A percentile compares a stretch with the other conserved stretches of the same genome.
Evolutionary conservation across 1,140 invertebrate genomes (phyloP).

Genomic region (Polyergus mexicanus): DNA sequence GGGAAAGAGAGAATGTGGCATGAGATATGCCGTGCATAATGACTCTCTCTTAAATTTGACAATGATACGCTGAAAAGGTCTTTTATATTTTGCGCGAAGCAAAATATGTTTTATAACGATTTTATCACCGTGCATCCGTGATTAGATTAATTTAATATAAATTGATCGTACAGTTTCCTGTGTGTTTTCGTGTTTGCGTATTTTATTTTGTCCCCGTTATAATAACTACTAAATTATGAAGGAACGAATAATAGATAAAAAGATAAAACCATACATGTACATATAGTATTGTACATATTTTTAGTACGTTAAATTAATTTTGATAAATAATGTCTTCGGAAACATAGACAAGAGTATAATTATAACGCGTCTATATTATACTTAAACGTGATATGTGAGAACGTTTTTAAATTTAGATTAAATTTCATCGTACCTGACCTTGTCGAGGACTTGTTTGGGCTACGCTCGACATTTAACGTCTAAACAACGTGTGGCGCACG

Average conservation of each 20-base stretch:
- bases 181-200: too few relatives aligned
- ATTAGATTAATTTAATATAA: background rate
- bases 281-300: background rate
- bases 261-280: too few relatives aligned
- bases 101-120: background rate
- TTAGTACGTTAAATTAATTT: background rate
- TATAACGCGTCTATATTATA: background rate
- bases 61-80: constrained; percentile 25
- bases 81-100: background rate
- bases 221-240: background rate
- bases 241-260: too few relatives aligned
- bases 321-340: background rate
- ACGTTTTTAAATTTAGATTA: background rate
- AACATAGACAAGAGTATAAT: background rate
- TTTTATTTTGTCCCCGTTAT: too few relatives aligned
- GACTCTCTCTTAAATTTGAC: constrained; percentile 53
- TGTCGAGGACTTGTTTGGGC: constrained; percentile 66
- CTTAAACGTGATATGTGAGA: background rate
- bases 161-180: background rate
- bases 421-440: constrained; percentile 38
- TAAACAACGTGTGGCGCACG: constrained; percentile 68
- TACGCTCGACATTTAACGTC: constrained; percentile 54
- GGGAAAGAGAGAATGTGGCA: background rate
- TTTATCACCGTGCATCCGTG: background rate
- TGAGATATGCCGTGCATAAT: constrained; percentile 34